These are phyloP conservation scores for Tuta absoluta DNA, from an alignment of 2,888 invertebrate genomes.

Conservation along the genomic window DNA sequence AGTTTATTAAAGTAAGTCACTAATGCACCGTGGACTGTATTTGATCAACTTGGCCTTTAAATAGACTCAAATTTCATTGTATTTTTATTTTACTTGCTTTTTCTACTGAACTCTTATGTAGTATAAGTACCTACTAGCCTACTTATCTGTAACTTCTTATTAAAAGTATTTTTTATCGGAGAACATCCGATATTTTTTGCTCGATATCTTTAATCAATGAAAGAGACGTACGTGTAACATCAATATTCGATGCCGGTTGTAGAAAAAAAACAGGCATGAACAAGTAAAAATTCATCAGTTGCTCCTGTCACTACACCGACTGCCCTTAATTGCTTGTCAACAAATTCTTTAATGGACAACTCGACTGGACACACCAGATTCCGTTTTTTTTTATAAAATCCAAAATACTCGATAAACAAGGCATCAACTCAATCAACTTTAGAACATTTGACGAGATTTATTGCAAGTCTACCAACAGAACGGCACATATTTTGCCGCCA, in stretches of 20 bases:
- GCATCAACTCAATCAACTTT: conserved; percentile 55
- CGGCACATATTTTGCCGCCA: not conserved
- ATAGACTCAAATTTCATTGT: too few species aligned
- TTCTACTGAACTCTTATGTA: too few species aligned
- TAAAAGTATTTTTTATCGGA: not conserved
- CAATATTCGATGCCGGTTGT: conserved; percentile 13
- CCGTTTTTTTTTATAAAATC: conserved; percentile 55
- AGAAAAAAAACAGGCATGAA: conserved; percentile 8
- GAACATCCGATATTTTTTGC: not conserved
- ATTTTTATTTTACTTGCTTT: too few species aligned
- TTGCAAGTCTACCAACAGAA: not conserved
- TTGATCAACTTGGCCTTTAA: too few species aligned
- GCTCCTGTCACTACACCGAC: conserved; percentile 47
- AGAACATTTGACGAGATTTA: conserved; percentile 10
- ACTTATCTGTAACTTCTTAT: too few species aligned
- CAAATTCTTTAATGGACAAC: conserved; percentile 73
- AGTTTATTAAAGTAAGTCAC: too few species aligned
- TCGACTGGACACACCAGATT: conserved; percentile 60
- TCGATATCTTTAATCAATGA: conserved; percentile 19
- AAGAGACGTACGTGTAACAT: conserved; percentile 17
- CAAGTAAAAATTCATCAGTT: conserved; percentile 38
- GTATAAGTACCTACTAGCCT: too few species aligned
- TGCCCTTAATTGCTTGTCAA: conserved; percentile 74
- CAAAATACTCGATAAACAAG: conserved; percentile 67
- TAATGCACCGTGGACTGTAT: too few species aligned